phyloP scores from a whole-genome alignment of 2,888 invertebrate genomes.

The Horisme vitalbata region DNA sequence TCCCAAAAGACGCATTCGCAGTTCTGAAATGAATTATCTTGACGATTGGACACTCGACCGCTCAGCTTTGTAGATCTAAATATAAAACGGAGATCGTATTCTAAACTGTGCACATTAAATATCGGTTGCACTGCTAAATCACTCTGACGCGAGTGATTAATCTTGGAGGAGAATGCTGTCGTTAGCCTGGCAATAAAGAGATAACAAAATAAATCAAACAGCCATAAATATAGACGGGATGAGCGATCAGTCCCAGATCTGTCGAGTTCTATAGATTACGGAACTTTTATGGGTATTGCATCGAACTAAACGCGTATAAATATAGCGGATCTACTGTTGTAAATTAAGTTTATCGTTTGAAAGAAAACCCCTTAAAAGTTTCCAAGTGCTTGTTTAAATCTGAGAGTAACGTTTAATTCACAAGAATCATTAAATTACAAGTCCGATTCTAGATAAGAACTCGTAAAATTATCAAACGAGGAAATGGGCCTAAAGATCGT shows the following conservation, averaged over 20 bases:
- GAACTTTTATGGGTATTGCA: conserved; percentile 69
- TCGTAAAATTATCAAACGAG: conserved; percentile 35
- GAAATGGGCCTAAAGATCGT: conserved; percentile 46
- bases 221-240: conserved; percentile 76
- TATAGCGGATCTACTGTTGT: conserved; percentile 66
- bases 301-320: conserved; percentile 66
- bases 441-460: conserved; percentile 36
- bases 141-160: conserved; percentile 79
- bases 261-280: conserved; percentile 70
- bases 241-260: conserved; percentile 76
- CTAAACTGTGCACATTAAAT: conserved; percentile 78
- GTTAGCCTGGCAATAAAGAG: conserved; percentile 80
- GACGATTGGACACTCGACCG: conserved; percentile 66
- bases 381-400: conserved; percentile 33
- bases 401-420: conserved; percentile 42
- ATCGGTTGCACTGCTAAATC: conserved; percentile 81
- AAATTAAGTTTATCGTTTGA: conserved; percentile 72
- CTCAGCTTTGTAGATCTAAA: conserved; percentile 61
- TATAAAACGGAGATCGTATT: conserved; percentile 69
- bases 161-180: conserved; percentile 80
- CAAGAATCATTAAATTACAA: conserved; percentile 47
- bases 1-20: conserved; percentile 37
- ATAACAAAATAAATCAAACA: conserved; percentile 82
- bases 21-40: conserved; percentile 49
- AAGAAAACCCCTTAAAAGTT: conserved; percentile 46